A percentile compares a stretch with the other conserved stretches of the same genome.
These are phyloP conservation scores for Limnephilus rhombicus DNA, from an alignment of 2,888 invertebrate genomes.

Conservation along the genomic window DNA sequence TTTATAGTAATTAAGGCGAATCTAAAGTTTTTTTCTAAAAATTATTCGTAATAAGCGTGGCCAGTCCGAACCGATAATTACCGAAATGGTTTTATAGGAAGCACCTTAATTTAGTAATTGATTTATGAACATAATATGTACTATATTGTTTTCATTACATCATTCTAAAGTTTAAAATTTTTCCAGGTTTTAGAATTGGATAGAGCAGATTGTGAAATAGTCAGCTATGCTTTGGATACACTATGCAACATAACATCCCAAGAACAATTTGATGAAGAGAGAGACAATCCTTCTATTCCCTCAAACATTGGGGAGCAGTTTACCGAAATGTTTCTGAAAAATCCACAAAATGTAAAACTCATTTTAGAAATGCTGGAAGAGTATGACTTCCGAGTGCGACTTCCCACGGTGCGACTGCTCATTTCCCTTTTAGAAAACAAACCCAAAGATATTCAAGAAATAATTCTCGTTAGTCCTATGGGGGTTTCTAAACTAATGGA, in stretches of 20 bases:
- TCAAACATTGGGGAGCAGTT: constrained; percentile 94
- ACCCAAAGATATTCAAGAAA: constrained; percentile 92
- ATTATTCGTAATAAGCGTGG: too few relatives aligned
- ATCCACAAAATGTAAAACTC: constrained; percentile 88
- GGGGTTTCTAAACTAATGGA: constrained; percentile 99
- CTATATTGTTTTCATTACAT: background rate
- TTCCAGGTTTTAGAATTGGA: constrained; percentile 91
- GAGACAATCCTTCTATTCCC: constrained; percentile 80
- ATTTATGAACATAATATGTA: background rate
- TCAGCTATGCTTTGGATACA: constrained; percentile 94
- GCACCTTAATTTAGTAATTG: too few relatives aligned
- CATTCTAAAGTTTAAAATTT: background rate
- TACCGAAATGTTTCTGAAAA: constrained; percentile 98
- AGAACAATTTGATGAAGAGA: constrained; percentile 89
- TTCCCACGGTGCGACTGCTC: constrained; percentile 93
- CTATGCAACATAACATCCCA: constrained; percentile 93
- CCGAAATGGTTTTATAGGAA: background rate
- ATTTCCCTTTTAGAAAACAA: constrained; percentile 92
- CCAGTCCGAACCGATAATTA: too few relatives aligned
- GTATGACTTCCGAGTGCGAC: constrained; percentile 95
- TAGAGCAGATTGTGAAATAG: constrained; percentile 92
- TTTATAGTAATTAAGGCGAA: too few relatives aligned
- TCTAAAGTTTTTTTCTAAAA: too few relatives aligned
- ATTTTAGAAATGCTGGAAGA: constrained; percentile 93
- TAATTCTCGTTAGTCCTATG: constrained; percentile 94